These are phyloP conservation scores for Micronisus gabar DNA, from an alignment of 2,113 vertebrate genomes.

Conservation along the genomic window DNA sequence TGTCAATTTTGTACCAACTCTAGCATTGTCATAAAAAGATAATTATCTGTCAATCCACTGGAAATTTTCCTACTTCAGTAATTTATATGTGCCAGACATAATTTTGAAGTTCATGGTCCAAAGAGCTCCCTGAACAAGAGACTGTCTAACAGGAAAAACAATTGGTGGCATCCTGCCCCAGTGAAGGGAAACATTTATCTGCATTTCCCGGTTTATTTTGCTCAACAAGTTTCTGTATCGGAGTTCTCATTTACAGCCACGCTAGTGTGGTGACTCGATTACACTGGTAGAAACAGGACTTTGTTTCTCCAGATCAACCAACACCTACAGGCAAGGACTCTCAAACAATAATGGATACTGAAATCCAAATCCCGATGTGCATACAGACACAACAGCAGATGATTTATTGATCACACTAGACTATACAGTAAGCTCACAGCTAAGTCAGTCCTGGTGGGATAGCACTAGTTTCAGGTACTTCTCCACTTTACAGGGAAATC, in stretches of 20 bases:
- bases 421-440: not conserved
- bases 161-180: not conserved
- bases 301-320: not conserved
- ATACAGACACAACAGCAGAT: not conserved
- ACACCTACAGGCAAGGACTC: not conserved
- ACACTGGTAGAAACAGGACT: not conserved
- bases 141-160: not conserved
- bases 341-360: not conserved
- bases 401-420: not conserved
- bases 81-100: not conserved
- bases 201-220: not conserved
- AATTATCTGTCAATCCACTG: not conserved
- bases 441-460: not conserved
- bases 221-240: not conserved
- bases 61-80: not conserved
- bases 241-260: not conserved
- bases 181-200: not conserved
- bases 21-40: not conserved
- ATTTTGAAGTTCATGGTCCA: not conserved
- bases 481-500: not conserved
- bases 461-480: not conserved
- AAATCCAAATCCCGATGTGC: not conserved
- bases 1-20: not conserved
- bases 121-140: not conserved
- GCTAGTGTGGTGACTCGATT: not conserved